A percentile compares a stretch with the other conserved stretches of the same genome.
These are phyloP conservation scores for Heteractis magnifica DNA, from an alignment of 92 coral and sea anemone genomes.

Conservation along the genomic window DNA sequence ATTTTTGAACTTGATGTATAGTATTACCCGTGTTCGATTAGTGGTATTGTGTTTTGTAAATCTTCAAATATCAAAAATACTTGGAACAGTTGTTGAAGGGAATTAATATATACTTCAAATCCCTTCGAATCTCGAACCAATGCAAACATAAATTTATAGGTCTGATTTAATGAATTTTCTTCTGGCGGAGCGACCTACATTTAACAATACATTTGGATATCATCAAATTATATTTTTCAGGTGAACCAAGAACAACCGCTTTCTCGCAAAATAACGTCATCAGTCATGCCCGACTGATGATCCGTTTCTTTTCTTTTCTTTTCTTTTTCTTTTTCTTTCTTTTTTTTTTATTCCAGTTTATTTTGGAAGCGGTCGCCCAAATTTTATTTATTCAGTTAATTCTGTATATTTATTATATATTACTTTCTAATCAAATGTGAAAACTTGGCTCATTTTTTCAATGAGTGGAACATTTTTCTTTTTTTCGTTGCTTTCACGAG, in stretches of 20 bases:
- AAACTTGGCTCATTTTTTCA: background rate
- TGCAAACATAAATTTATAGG: background rate
- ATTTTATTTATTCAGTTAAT: conserved; percentile 6
- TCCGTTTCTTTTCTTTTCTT: no score
- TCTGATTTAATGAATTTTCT: conserved; percentile 1
- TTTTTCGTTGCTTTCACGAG: background rate
- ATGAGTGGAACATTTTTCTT: background rate
- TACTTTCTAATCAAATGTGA: background rate
- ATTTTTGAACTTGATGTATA: conserved; percentile 9
- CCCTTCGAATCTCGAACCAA: background rate
- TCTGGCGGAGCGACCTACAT: background rate
- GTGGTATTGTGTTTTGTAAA: no score
- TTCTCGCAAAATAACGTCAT: background rate
- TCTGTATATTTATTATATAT: conserved; percentile 3
- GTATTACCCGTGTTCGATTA: background rate
- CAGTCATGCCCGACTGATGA: background rate
- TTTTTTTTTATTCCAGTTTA: background rate
- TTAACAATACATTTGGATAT: background rate
- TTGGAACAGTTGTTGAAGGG: no score
- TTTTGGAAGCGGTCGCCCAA: background rate
- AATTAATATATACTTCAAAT: background rate
- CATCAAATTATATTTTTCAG: background rate
- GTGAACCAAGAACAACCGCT: background rate
- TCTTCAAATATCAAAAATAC: no score
- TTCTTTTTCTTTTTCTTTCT: no score